phyloP scores from a whole-genome alignment of 53 echinoderm and acorn worm species.

The Mesocentrotus franciscanus region DNA sequence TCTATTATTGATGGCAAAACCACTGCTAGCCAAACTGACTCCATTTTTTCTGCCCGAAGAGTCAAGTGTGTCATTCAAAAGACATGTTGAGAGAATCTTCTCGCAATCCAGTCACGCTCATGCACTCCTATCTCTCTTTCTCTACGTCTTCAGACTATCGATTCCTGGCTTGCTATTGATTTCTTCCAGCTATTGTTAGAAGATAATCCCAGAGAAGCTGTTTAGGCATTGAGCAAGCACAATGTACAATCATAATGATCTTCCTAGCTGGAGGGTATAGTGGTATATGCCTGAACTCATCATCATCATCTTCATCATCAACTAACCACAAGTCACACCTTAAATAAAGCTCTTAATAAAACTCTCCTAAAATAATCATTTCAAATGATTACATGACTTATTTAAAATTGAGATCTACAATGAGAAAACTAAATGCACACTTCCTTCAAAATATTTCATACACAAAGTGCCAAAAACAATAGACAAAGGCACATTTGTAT shows the following conservation, averaged over 20 bases:
- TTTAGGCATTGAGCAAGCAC: slow-evolving; percentile 23
- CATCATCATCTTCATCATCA: slow-evolving; percentile 14
- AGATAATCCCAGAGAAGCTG: slow-evolving; percentile 29
- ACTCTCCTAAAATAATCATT: not conserved
- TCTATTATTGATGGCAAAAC: slow-evolving; percentile 42
- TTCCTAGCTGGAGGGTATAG: slow-evolving; percentile 3
- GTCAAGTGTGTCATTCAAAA: slow-evolving; percentile 38
- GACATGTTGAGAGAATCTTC: slow-evolving; percentile 2
- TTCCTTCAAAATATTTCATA: too few relatives aligned
- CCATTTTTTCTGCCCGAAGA: not conserved
- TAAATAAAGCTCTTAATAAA: not conserved
- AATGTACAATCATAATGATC: slow-evolving; percentile 44
- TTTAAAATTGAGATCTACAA: not conserved
- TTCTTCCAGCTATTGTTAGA: not conserved
- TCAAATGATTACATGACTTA: not conserved
- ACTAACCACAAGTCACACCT: not conserved
- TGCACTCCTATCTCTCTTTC: not conserved
- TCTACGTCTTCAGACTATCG: slow-evolving; percentile 19
- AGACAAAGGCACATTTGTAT: too few relatives aligned
- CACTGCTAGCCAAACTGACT: slow-evolving; percentile 7
- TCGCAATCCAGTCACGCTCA: not conserved
- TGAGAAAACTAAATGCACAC: not conserved
- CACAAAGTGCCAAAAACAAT: too few relatives aligned
- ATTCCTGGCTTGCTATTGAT: slow-evolving; percentile 36
- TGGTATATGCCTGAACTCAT: not conserved